These are phyloP conservation scores for Hirtodrosophila cameraria DNA, from an alignment of 2,888 invertebrate species.

Conservation along the genomic window DNA sequence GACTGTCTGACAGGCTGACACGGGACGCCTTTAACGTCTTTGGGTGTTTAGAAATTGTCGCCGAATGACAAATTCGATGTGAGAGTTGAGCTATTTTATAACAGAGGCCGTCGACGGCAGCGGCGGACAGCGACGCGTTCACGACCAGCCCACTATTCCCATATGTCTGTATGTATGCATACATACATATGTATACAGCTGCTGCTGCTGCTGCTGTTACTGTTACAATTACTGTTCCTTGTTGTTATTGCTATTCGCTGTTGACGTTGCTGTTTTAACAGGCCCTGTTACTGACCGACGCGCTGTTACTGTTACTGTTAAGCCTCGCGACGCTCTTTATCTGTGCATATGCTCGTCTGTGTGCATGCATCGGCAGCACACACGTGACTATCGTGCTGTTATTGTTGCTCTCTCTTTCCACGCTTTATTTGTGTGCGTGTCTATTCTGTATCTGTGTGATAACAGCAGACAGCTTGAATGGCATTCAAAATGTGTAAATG, in stretches of 20 bases:
- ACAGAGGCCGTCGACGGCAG: slow-evolving; percentile 44
- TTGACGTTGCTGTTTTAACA: slow-evolving; percentile 1
- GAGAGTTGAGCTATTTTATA: slow-evolving; percentile 73
- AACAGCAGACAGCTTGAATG: slow-evolving; percentile 31
- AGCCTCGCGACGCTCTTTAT: slow-evolving; percentile 9
- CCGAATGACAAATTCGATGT: slow-evolving; percentile 71
- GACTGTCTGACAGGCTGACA: slow-evolving; percentile 29
- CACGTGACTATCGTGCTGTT: slow-evolving; percentile 49
- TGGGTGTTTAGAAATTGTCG: slow-evolving; percentile 69
- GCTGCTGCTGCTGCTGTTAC: slow-evolving; percentile 8
- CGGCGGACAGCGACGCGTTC: slow-evolving; percentile 22
- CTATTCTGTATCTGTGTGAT: slow-evolving; percentile 29
- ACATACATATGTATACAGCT: slow-evolving; percentile 11
- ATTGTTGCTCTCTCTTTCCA: slow-evolving; percentile 34
- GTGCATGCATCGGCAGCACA: slow-evolving; percentile 26
- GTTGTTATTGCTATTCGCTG: slow-evolving; percentile 14
- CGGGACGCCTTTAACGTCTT: slow-evolving; percentile 61
- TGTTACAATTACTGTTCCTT: too few relatives aligned
- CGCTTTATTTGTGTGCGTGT: background rate
- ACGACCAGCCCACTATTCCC: slow-evolving; percentile 46
- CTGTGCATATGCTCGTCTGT: slow-evolving; percentile 1
- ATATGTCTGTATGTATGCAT: slow-evolving; percentile 4
- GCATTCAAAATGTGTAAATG: too few relatives aligned
- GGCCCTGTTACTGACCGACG: slow-evolving; percentile 20
- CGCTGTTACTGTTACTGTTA: slow-evolving; percentile 37